phyloP scores from a whole-genome alignment of 53 echinoderm and acorn worm genomes.

The Pentamera pediparva region DNA sequence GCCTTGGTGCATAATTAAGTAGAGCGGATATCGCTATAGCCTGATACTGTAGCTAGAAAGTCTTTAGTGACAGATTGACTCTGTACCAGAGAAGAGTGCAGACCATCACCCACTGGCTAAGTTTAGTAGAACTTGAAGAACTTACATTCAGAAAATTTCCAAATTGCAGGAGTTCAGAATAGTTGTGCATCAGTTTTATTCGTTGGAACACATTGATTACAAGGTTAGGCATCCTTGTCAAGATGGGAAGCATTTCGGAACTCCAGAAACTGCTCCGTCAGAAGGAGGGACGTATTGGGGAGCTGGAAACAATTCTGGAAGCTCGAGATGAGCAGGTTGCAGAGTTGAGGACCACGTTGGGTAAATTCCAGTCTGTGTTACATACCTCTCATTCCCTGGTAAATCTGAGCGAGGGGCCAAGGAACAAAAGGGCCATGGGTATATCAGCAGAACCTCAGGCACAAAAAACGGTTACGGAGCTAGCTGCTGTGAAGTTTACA shows the following conservation, averaged over 20 bases:
- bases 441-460: constrained; percentile 97
- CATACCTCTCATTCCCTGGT: constrained; percentile 76
- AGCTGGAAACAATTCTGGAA: constrained; percentile 59
- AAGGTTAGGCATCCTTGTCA: no score
- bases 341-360: constrained; percentile 80
- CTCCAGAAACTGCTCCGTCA: constrained; percentile 78
- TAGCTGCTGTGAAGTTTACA: constrained; percentile 68
- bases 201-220: no score
- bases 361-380: constrained; percentile 91
- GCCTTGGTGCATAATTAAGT: no score
- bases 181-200: no score
- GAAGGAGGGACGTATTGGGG: constrained; percentile 70
- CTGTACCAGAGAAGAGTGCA: no score
- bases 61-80: no score
- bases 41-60: no score
- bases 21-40: no score
- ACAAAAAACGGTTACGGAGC: constrained; percentile 69
- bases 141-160: no score
- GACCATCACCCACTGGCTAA: no score
- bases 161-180: no score
- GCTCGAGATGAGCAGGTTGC: constrained; percentile 75
- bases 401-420: constrained; percentile 64
- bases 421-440: constrained; percentile 77
- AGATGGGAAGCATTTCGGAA: constrained; percentile 95
- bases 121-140: no score